Conservation (phyloP, 2,113 vertebrate species). For the Varanus salvator region DNA sequence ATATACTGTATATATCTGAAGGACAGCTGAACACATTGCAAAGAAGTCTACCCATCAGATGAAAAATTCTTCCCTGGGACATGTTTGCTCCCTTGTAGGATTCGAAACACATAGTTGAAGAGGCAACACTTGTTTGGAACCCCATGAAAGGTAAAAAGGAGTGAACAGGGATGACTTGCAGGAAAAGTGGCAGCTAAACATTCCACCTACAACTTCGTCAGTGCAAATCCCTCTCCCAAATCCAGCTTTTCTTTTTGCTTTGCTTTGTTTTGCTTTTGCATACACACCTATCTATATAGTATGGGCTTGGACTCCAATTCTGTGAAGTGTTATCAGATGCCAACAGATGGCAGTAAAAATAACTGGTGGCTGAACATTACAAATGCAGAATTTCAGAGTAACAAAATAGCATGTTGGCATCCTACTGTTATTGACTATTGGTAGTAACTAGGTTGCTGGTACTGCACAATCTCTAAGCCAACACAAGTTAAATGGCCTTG, state of each 20-base stretch:
- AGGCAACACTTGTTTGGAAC: neutral
- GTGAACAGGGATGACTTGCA: neutral
- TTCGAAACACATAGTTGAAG: neutral
- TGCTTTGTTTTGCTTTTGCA: neutral
- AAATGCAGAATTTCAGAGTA: neutral
- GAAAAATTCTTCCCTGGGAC: neutral
- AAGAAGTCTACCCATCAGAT: neutral
- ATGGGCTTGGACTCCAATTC: neutral
- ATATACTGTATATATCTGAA: neutral
- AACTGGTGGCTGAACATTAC: neutral
- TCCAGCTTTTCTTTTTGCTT: neutral
- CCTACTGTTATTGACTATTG: neutral
- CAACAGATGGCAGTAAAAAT: slow-evolving; percentile 38
- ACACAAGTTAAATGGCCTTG: neutral
- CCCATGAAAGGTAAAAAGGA: neutral
- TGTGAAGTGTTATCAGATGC: neutral
- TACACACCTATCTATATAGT: neutral
- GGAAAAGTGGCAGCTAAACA: neutral
- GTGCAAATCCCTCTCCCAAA: neutral
- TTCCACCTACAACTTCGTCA: neutral
- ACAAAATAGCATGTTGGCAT: neutral
- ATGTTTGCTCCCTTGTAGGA: neutral
- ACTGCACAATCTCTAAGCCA: neutral
- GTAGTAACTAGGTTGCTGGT: neutral
- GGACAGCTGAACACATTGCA: neutral